phyloP scores from a whole-genome alignment of 2,113 vertebrate species.

The Limanda limanda region DNA sequence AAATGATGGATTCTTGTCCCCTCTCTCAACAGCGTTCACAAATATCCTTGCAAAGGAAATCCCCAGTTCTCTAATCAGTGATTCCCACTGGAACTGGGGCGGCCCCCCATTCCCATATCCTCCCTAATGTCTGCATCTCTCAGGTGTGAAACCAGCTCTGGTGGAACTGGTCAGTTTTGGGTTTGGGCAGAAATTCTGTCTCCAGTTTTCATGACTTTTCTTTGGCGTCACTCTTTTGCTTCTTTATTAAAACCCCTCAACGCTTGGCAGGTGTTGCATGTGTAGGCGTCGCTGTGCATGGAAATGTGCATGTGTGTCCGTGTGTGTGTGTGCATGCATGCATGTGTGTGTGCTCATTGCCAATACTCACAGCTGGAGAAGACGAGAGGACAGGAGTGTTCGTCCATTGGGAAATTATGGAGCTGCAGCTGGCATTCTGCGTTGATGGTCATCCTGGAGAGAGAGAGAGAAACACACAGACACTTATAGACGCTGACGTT shows the following conservation, averaged over 20 bases:
- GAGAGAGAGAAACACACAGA: conserved; percentile 31
- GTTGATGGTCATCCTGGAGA: conserved; percentile 93
- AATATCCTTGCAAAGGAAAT: too few species aligned
- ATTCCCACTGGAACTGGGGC: neutral
- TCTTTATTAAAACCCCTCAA: neutral
- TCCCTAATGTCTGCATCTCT: neutral
- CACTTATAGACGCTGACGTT: conserved; percentile 36
- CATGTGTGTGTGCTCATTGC: neutral
- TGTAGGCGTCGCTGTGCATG: neutral
- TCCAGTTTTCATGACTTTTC: too few species aligned
- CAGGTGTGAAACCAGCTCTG: neutral
- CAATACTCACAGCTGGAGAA: conserved; percentile 98
- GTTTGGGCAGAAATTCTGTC: too few species aligned
- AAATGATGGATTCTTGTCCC: too few species aligned
- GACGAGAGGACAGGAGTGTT: conserved; percentile 95
- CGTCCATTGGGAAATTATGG: conserved; percentile 99
- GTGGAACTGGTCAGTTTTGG: too few species aligned
- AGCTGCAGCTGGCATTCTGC: conserved; percentile 97
- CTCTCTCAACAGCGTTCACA: too few species aligned
- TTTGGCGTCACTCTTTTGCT: neutral
- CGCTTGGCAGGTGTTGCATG: neutral
- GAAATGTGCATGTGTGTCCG: neutral
- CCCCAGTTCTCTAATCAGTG: neutral
- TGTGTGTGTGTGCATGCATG: neutral
- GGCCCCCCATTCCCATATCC: neutral